Evolutionary conservation across 1,140 invertebrate species (phyloP).

Genomic region (Cryptotermes secundus): DNA sequence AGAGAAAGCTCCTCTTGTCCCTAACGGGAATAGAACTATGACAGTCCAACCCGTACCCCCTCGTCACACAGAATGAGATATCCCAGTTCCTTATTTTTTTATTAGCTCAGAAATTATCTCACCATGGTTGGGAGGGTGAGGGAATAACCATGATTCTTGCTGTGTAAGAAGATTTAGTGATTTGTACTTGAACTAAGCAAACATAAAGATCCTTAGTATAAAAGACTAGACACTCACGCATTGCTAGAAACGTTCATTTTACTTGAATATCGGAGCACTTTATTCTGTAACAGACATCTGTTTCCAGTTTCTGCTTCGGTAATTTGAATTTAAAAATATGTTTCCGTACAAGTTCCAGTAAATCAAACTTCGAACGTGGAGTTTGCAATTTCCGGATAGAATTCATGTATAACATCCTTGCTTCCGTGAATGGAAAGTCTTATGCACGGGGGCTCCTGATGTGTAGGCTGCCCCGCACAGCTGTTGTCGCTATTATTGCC

Average conservation of each 20-base stretch:
- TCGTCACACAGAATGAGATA: no score
- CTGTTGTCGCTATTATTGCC: not conserved
- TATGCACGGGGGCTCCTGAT: not conserved
- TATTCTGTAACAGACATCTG: not conserved
- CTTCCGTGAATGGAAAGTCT: not conserved
- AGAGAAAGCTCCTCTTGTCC: no score
- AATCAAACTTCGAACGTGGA: not conserved
- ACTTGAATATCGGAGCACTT: not conserved
- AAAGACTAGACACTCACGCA: no score
- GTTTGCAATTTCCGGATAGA: not conserved
- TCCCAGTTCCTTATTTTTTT: no score
- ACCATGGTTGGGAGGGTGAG: no score
- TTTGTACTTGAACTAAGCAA: no score
- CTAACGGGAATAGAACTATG: no score
- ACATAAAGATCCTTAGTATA: no score
- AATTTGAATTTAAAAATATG: not conserved
- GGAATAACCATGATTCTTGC: no score
- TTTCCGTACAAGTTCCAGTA: not conserved
- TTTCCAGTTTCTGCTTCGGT: not conserved
- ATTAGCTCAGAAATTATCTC: no score
- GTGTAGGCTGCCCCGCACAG: not conserved
- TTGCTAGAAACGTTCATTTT: not conserved
- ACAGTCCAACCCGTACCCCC: no score
- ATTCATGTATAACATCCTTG: conserved; percentile 6
- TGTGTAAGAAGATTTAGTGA: no score